Conservation (phyloP, 2,113 vertebrate genomes). For the Amblyopsis rosae region DNA sequence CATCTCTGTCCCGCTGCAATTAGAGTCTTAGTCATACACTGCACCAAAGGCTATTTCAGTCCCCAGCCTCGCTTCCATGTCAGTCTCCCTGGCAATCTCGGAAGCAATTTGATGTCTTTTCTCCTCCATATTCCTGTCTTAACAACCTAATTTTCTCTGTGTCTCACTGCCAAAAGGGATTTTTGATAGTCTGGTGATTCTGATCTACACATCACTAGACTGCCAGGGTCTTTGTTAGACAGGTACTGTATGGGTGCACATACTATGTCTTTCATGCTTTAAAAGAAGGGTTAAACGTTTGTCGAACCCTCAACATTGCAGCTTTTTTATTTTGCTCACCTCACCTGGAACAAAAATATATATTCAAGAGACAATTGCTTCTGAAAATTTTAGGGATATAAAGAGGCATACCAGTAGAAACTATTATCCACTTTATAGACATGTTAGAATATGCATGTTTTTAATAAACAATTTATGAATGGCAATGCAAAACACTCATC, state of each 20-base stretch:
- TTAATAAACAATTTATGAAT: too few relatives aligned
- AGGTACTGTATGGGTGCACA: slow-evolving; percentile 7
- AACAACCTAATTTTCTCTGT: not conserved
- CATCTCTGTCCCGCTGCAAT: slow-evolving; percentile 59
- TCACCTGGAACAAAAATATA: too few relatives aligned
- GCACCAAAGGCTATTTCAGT: slow-evolving; percentile 62
- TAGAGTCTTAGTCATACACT: slow-evolving; percentile 60
- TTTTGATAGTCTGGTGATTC: slow-evolving; percentile 16
- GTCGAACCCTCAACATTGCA: too few relatives aligned
- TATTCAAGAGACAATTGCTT: too few relatives aligned
- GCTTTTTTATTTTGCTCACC: too few relatives aligned
- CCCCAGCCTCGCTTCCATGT: slow-evolving; percentile 32
- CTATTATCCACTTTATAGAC: too few relatives aligned
- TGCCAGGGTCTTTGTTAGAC: slow-evolving; percentile 1
- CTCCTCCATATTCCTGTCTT: slow-evolving; percentile 4
- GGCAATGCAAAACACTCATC: too few relatives aligned
- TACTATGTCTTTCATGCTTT: not conserved
- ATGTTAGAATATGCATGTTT: too few relatives aligned
- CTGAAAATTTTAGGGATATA: too few relatives aligned
- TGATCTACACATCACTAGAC: slow-evolving; percentile 23
- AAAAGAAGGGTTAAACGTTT: too few relatives aligned
- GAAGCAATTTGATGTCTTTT: slow-evolving; percentile 11
- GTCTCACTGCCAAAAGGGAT: slow-evolving; percentile 5
- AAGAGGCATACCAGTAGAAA: too few relatives aligned
- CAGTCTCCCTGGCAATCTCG: slow-evolving; percentile 42